phyloP scores from a whole-genome alignment of 1,140 invertebrate genomes.

The Physella acuta region DNA sequence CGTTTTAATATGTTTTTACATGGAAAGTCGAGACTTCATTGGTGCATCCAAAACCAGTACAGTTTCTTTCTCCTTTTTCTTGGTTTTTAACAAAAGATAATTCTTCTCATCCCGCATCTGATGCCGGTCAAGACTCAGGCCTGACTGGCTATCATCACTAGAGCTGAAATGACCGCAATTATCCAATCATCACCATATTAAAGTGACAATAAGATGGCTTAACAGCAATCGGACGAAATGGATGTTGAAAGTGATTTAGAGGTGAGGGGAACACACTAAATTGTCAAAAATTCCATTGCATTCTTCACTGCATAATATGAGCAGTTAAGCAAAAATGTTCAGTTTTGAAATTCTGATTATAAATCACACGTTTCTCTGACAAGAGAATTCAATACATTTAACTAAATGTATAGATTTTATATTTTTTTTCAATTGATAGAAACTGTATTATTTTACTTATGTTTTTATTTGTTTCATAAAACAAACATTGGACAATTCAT shows the following conservation, averaged over 20 bases:
- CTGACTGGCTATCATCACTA: conserved; percentile 19
- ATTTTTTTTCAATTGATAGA: too few relatives aligned
- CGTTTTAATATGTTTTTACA: conserved; percentile 16
- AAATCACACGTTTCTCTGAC: too few relatives aligned
- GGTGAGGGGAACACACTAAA: neutral
- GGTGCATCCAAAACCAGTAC: conserved; percentile 8
- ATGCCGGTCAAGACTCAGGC: conserved; percentile 16
- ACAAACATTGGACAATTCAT: too few relatives aligned
- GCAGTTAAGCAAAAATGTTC: too few relatives aligned
- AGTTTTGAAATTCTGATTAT: too few relatives aligned
- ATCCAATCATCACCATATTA: neutral
- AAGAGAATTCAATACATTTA: too few relatives aligned
- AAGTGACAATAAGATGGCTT: too few relatives aligned
- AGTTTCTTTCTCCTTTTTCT: conserved; percentile 5
- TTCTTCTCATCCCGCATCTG: conserved; percentile 14
- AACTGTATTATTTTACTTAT: too few relatives aligned
- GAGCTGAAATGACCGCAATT: conserved; percentile 14
- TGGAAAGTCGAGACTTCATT: conserved; percentile 19
- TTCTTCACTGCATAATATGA: too few relatives aligned
- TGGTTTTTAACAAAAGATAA: conserved; percentile 11
- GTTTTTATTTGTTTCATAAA: too few relatives aligned
- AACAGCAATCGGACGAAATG: too few relatives aligned
- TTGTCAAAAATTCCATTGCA: neutral
- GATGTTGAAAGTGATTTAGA: neutral
- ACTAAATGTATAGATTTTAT: too few relatives aligned